Conservation (phyloP, 2,797 vertebrate species). For the Cryptoprocta ferox region DNA sequence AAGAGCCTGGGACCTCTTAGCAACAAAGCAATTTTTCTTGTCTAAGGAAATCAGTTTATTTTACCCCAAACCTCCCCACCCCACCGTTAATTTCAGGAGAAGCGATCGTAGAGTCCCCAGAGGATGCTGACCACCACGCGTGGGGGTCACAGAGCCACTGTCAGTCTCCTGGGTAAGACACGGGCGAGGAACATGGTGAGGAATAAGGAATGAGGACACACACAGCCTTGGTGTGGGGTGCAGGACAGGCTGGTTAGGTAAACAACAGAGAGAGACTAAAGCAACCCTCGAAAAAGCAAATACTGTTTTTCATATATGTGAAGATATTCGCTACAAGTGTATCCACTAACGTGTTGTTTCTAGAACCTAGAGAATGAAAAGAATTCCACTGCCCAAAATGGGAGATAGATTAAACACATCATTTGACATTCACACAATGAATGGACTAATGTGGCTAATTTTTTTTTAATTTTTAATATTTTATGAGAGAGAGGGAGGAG, state of each 20-base stretch:
- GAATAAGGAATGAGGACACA: background rate
- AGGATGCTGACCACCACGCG: background rate
- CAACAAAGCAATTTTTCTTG: background rate
- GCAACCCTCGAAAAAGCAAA: background rate
- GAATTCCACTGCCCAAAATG: background rate
- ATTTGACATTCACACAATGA: background rate
- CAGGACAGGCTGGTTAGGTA: background rate
- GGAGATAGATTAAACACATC: background rate
- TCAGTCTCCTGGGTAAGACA: background rate
- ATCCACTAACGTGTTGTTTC: background rate
- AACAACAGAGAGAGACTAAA: background rate
- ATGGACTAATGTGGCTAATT: background rate
- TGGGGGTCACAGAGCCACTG: background rate
- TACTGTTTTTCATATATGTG: background rate
- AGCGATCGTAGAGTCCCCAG: background rate
- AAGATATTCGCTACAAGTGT: background rate
- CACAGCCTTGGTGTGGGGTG: background rate
- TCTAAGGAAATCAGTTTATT: background rate
- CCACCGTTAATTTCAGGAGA: background rate
- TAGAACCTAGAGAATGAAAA: background rate
- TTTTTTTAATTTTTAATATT: too few relatives aligned
- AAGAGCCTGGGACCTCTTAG: background rate
- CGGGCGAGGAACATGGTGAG: background rate
- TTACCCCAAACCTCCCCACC: background rate
- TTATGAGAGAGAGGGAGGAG: background rate